phyloP scores from a whole-genome alignment of 2,888 invertebrate genomes.

The Sycophila texana region DNA sequence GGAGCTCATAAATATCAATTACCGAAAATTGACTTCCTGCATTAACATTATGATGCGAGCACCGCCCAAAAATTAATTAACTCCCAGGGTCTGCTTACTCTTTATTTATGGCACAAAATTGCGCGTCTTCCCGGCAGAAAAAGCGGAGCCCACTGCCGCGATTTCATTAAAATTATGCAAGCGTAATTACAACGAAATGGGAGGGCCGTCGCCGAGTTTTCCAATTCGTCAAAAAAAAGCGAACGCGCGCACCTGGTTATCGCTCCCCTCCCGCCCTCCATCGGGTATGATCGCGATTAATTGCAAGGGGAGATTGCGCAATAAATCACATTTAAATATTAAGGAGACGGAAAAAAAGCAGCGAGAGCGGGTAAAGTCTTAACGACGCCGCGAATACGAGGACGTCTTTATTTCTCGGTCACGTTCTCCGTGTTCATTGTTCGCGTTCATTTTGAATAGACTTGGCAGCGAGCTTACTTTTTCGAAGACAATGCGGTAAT shows the following conservation, averaged over 20 bases:
- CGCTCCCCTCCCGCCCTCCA: background rate
- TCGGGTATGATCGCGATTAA: conserved; percentile 35
- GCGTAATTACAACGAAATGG: conserved; percentile 2
- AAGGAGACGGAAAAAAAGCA: background rate
- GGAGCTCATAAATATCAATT: conserved; percentile 26
- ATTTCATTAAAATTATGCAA: conserved; percentile 31
- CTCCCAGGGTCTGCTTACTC: background rate
- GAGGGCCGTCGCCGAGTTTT: background rate
- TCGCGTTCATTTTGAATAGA: background rate
- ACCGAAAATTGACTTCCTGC: conserved; percentile 9
- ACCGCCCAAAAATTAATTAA: conserved; percentile 24
- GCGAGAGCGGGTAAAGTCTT: conserved; percentile 20
- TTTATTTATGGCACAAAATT: conserved; percentile 26
- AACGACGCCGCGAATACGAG: background rate
- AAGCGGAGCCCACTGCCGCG: background rate
- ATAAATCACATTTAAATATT: conserved; percentile 45
- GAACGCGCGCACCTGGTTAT: conserved; percentile 4
- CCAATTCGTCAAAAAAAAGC: conserved; percentile 3
- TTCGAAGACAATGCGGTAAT: background rate
- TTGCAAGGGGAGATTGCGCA: conserved; percentile 36
- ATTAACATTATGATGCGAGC: background rate
- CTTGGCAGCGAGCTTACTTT: background rate
- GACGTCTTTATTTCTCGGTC: conserved; percentile 34
- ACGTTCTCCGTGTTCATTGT: background rate
- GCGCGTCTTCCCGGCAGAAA: background rate